Percentiles rank a stretch among this genome's conserved stretches.
Evolutionary conservation across 2,113 vertebrate species (phyloP).

Genomic region (Callospermophilus lateralis): DNA sequence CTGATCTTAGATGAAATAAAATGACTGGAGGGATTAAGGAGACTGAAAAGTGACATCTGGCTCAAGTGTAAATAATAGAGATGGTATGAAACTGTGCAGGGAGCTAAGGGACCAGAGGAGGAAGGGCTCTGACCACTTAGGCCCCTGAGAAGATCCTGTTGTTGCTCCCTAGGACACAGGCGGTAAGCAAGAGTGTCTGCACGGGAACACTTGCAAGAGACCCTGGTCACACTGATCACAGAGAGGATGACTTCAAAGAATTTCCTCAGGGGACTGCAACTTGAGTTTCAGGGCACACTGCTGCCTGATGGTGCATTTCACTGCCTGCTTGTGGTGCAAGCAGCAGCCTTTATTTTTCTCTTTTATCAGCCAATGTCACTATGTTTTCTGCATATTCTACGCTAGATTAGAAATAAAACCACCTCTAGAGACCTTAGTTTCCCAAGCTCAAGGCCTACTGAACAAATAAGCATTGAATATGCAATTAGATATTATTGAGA

Average conservation of each 20-base stretch:
- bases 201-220: not conserved
- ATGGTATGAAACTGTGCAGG: not conserved
- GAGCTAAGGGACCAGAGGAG: not conserved
- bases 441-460: not conserved
- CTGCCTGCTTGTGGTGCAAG: rapidly evolving
- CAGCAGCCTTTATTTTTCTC: not conserved
- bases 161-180: too few relatives aligned
- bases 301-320: not conserved
- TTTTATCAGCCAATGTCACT: not conserved
- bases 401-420: not conserved
- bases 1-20: not conserved
- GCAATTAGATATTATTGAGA: not conserved
- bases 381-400: not conserved
- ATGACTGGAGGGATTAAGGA: not conserved
- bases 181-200: too few relatives aligned
- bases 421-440: not conserved
- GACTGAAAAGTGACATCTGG: not conserved
- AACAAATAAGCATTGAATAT: not conserved
- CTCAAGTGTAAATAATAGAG: not conserved
- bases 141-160: too few relatives aligned
- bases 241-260: not conserved
- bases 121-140: too few relatives aligned
- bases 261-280: too few relatives aligned
- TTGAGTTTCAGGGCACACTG: not conserved
- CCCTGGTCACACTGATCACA: too few relatives aligned